Conservation (phyloP, 2,113 vertebrate genomes). For the Zootoca vivipara region DNA sequence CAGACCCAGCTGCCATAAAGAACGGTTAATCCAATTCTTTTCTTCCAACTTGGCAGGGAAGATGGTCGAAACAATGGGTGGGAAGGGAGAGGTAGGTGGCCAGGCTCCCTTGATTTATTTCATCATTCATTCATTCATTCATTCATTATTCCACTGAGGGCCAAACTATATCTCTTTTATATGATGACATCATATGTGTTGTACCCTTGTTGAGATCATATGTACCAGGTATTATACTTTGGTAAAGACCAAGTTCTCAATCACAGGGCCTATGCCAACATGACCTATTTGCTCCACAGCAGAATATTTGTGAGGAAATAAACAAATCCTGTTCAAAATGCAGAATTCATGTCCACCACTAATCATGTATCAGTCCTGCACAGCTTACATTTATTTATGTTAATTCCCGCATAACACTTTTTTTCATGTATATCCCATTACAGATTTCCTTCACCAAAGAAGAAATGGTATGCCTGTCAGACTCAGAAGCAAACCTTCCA, state of each 20-base stretch:
- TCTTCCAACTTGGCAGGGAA: conserved; percentile 43
- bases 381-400: neutral
- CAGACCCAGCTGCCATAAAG: conserved; percentile 54
- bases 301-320: neutral
- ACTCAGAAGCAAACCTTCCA: neutral
- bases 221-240: neutral
- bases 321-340: neutral
- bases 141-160: neutral
- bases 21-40: conserved; percentile 54
- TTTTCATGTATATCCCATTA: neutral
- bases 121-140: neutral
- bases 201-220: neutral
- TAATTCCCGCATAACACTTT: neutral
- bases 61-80: conserved; percentile 4
- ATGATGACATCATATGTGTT: neutral
- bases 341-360: neutral
- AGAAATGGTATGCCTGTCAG: neutral
- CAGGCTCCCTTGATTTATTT: neutral
- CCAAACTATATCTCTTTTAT: neutral
- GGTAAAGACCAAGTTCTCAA: conserved; percentile 33
- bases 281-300: neutral
- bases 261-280: neutral
- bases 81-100: neutral
- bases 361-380: neutral
- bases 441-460: neutral